phyloP scores from a whole-genome alignment of 2,888 invertebrate species.

The Gryllus longicercus region DNA sequence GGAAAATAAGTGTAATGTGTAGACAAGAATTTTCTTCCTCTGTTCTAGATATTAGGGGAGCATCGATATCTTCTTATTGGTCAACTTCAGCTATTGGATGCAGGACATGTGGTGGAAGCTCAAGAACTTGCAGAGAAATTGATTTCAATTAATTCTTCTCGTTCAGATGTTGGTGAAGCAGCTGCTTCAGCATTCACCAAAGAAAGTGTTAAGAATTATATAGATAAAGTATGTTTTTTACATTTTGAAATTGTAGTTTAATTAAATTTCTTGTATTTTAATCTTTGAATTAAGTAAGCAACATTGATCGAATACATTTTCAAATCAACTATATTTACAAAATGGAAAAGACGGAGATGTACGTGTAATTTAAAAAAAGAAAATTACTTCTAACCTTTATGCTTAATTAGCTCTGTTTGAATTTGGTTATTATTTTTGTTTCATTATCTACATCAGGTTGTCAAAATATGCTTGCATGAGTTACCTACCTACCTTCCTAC shows the following conservation, averaged over 20 bases:
- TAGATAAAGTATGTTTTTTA: background rate
- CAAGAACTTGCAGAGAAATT: slow-evolving; percentile 58
- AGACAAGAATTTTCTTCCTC: too few relatives aligned
- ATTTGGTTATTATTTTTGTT: too few relatives aligned
- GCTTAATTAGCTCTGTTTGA: too few relatives aligned
- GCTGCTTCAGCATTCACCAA: background rate
- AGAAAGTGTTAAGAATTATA: background rate
- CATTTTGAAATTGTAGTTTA: background rate
- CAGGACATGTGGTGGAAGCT: slow-evolving; percentile 70
- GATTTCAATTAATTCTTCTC: slow-evolving; percentile 40
- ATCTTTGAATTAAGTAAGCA: background rate
- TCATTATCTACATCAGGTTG: too few relatives aligned
- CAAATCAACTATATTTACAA: too few relatives aligned
- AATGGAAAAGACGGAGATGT: too few relatives aligned
- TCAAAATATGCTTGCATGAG: too few relatives aligned
- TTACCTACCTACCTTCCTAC: too few relatives aligned
- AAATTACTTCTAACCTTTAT: too few relatives aligned
- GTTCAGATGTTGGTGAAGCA: slow-evolving; percentile 44
- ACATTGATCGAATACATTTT: too few relatives aligned
- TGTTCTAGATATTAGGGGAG: slow-evolving; percentile 40
- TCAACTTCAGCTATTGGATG: slow-evolving; percentile 68
- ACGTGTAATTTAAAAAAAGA: too few relatives aligned
- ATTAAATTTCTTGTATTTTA: background rate
- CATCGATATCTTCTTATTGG: slow-evolving; percentile 59
- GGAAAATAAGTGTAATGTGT: too few relatives aligned